These are phyloP conservation scores for Podabrus alpinus DNA, from an alignment of 2,888 invertebrate species.

Conservation along the genomic window DNA sequence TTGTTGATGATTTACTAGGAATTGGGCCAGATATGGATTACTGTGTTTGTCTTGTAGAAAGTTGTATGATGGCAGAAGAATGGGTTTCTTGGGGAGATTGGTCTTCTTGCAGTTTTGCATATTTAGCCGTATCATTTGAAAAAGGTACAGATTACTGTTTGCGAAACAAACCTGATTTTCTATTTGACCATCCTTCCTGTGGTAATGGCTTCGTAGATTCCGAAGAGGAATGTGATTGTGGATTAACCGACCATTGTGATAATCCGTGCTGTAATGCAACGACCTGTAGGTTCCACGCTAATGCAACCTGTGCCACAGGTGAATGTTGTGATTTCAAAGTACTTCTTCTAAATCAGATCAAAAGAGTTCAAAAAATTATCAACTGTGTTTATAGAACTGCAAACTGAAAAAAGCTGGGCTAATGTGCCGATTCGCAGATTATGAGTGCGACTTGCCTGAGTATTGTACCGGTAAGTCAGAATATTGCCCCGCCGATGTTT, in stretches of 20 bases:
- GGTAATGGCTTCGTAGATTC: constrained; percentile 96
- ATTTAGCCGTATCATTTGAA: constrained; percentile 86
- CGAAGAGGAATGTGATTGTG: constrained; percentile 97
- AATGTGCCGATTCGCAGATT: constrained; percentile 78
- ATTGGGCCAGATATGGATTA: constrained; percentile 94
- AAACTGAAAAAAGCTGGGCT: constrained; percentile 73
- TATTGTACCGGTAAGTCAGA: constrained; percentile 93
- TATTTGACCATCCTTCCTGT: constrained; percentile 86
- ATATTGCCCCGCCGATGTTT: constrained; percentile 89
- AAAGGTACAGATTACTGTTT: constrained; percentile 96
- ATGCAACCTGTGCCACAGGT: constrained; percentile 94
- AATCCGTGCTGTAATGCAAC: constrained; percentile 86
- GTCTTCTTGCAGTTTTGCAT: constrained; percentile 93
- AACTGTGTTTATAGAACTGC: too few species aligned
- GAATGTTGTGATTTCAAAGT: constrained; percentile 88
- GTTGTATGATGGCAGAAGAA: constrained; percentile 96
- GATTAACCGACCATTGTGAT: constrained; percentile 74
- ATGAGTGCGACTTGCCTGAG: constrained; percentile 95
- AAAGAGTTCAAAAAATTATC: too few species aligned
- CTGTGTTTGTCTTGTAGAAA: constrained; percentile 84
- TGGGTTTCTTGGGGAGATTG: constrained; percentile 83
- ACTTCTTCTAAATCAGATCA: constrained; percentile 58
- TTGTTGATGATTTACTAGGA: constrained; percentile 47
- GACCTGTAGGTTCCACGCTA: too few species aligned
- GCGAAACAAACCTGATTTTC: constrained; percentile 80